Conservation (phyloP, 2,888 invertebrate genomes). For the Megalurothrips usitatus region DNA sequence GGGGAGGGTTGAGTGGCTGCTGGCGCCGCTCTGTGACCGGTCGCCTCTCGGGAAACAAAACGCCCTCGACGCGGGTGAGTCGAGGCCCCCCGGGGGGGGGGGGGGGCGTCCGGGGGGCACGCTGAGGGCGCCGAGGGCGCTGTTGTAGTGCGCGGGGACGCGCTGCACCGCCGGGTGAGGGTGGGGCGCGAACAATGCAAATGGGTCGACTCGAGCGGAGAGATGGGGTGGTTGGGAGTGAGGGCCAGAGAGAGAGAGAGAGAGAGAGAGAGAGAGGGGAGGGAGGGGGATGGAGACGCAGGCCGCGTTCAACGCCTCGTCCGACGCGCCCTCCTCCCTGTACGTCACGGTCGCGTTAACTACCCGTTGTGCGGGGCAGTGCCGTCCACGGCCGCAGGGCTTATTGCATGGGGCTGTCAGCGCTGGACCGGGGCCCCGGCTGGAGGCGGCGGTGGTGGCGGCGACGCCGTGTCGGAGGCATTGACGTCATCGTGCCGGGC, state of each 20-base stretch:
- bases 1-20: neutral
- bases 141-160: neutral
- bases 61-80: neutral
- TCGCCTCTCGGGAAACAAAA: neutral
- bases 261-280: constrained; percentile 26
- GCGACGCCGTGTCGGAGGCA: no score
- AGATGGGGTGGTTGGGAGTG: constrained; percentile 4
- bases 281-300: neutral
- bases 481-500: no score
- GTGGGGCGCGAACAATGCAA: neutral
- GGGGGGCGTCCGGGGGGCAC: no score
- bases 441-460: no score
- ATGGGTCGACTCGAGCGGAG: neutral
- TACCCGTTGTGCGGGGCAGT: no score
- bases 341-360: no score
- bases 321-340: no score
- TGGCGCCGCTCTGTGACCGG: neutral
- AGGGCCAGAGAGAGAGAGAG: constrained; percentile 12
- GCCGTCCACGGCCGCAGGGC: no score
- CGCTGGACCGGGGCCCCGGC: no score
- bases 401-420: no score
- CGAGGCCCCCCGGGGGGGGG: neutral
- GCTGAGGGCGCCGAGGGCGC: neutral
- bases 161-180: neutral
- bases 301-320: no score